Evolutionary conservation across 2,797 vertebrate genomes (phyloP).

Genomic region (Thunnus albacares): DNA sequence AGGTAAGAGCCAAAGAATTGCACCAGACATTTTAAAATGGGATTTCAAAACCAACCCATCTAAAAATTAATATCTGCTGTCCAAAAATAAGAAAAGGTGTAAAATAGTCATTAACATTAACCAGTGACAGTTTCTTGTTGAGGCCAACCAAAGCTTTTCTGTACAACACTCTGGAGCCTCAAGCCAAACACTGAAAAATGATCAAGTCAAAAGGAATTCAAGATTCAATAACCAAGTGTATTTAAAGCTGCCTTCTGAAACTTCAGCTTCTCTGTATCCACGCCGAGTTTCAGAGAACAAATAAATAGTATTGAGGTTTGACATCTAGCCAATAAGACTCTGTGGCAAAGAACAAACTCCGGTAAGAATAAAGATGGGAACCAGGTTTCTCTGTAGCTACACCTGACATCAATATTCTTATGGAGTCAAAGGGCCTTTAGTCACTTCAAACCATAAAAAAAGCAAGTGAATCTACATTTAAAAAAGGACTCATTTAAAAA

Average conservation of each 20-base stretch:
- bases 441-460: conserved; percentile 64
- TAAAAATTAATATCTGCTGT: conserved; percentile 66
- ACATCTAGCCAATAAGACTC: conserved; percentile 87
- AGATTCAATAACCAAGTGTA: conserved; percentile 69
- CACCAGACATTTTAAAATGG: conserved; percentile 54
- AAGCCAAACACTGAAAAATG: conserved; percentile 85
- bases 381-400: conserved; percentile 94
- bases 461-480: conserved; percentile 50
- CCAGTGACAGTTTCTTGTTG: conserved; percentile 81
- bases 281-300: conserved; percentile 92
- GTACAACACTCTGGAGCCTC: conserved; percentile 91
- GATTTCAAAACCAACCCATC: conserved; percentile 54
- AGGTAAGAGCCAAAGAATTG: conserved; percentile 56
- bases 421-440: conserved; percentile 57
- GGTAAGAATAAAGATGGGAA: conserved; percentile 76
- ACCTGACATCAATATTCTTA: conserved; percentile 84
- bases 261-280: conserved; percentile 94
- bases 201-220: conserved; percentile 77
- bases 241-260: conserved; percentile 91
- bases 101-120: conserved; percentile 79
- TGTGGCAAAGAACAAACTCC: conserved; percentile 74
- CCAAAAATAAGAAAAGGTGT: conserved; percentile 59
- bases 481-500: conserved; percentile 78
- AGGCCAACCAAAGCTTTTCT: conserved; percentile 91
- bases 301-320: conserved; percentile 88